phyloP scores from a whole-genome alignment of 2,888 invertebrate genomes.

The Mellilla xanthometata region DNA sequence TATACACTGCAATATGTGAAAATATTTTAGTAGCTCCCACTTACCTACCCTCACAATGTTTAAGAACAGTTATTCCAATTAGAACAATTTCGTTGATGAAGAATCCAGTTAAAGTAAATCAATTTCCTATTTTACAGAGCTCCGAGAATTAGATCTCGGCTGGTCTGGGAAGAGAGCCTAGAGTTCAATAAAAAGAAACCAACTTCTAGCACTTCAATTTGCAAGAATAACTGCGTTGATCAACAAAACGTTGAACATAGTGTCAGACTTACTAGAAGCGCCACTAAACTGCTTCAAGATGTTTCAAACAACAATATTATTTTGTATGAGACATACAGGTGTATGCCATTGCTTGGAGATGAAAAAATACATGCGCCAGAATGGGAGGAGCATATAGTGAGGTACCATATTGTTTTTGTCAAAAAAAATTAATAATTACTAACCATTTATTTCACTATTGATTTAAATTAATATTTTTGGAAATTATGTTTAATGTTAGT shows the following conservation, averaged over 20 bases:
- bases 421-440: conserved; percentile 10
- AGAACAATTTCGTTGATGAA: too few relatives aligned
- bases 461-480: too few relatives aligned
- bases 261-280: conserved; percentile 49
- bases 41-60: too few relatives aligned
- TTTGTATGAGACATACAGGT: conserved; percentile 60
- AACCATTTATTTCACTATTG: too few relatives aligned
- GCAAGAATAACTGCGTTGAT: conserved; percentile 37
- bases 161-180: neutral
- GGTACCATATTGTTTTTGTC: conserved; percentile 53
- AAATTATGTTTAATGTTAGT: too few relatives aligned
- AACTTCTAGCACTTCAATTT: conserved; percentile 36
- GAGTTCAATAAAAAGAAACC: conserved; percentile 26
- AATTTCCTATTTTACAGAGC: too few relatives aligned
- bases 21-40: too few relatives aligned
- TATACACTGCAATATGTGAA: too few relatives aligned
- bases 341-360: conserved; percentile 68
- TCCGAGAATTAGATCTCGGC: conserved; percentile 28
- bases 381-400: conserved; percentile 65
- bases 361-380: conserved; percentile 55
- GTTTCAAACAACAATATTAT: conserved; percentile 40
- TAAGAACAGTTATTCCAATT: too few relatives aligned
- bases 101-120: too few relatives aligned
- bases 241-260: conserved; percentile 17
- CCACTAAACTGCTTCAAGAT: conserved; percentile 38